Percentiles rank a stretch among this genome's conserved stretches.
Conservation (phyloP, 2,888 invertebrate genomes). For the Capitulum mitella region DNA sequence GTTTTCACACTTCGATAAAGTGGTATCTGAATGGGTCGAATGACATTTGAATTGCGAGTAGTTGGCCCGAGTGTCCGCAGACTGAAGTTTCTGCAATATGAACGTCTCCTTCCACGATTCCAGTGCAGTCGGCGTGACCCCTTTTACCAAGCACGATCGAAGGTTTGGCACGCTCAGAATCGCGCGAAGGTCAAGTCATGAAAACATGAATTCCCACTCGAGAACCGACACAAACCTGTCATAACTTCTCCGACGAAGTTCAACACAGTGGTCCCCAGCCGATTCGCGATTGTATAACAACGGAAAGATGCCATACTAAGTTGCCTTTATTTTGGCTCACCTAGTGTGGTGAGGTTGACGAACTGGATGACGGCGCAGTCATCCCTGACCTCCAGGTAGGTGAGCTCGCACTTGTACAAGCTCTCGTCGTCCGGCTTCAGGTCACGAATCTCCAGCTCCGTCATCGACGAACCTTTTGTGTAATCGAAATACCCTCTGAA, state of each 20-base stretch:
- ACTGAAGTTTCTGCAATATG: background rate
- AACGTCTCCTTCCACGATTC: too few relatives aligned
- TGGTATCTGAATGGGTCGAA: background rate
- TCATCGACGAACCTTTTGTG: slow-evolving; percentile 56
- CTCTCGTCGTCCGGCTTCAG: slow-evolving; percentile 67
- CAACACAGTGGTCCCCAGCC: too few relatives aligned
- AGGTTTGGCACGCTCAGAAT: too few relatives aligned
- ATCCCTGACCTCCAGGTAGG: slow-evolving; percentile 68
- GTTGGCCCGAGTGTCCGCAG: background rate
- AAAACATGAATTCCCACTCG: too few relatives aligned
- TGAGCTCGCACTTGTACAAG: slow-evolving; percentile 69
- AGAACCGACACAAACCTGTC: too few relatives aligned
- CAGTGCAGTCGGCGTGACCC: too few relatives aligned
- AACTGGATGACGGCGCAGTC: slow-evolving; percentile 73
- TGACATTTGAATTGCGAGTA: background rate
- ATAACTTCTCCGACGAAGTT: too few relatives aligned
- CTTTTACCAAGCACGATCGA: too few relatives aligned
- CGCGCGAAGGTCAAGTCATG: too few relatives aligned
- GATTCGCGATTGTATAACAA: too few relatives aligned
- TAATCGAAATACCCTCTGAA: slow-evolving; percentile 63
- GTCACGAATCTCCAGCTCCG: slow-evolving; percentile 59
- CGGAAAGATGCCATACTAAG: too few relatives aligned
- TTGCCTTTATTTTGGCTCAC: slow-evolving; percentile 60
- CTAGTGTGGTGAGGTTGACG: slow-evolving; percentile 66
- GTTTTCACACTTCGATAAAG: background rate